Evolutionary conservation across 2,113 vertebrate species (phyloP).

Genomic region (Antechinus flavipes): DNA sequence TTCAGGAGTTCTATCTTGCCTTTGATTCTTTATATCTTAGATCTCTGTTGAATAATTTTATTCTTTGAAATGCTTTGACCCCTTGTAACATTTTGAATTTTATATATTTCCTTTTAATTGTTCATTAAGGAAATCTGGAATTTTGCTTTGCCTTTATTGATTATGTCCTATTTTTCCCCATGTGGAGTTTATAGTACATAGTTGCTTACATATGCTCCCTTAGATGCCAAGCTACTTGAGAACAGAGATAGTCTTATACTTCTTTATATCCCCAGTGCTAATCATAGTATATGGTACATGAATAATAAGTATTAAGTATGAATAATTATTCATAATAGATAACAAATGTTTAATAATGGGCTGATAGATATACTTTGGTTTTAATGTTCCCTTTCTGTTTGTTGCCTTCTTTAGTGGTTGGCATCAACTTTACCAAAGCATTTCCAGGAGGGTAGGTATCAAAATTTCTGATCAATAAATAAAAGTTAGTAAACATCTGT

Average conservation of each 20-base stretch:
- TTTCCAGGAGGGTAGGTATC: not conserved
- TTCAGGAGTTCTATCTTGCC: not conserved
- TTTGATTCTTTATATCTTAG: not conserved
- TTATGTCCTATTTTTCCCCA: not conserved
- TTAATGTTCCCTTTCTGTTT: not conserved
- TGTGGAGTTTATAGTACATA: not conserved
- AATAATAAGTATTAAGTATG: not conserved
- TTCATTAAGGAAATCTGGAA: not conserved
- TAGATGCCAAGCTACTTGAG: constrained; percentile 13
- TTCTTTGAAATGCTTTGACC: not conserved
- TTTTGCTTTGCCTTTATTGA: not conserved
- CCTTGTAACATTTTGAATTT: not conserved
- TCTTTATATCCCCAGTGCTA: constrained; percentile 25
- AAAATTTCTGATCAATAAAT: not conserved
- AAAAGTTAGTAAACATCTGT: not conserved
- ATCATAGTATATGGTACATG: constrained; percentile 32
- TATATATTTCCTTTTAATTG: not conserved
- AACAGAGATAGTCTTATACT: not conserved
- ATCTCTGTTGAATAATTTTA: not conserved
- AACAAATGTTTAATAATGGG: not conserved
- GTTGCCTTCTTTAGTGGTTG: not conserved
- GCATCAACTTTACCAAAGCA: not conserved
- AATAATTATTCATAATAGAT: not conserved
- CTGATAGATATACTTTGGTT: not conserved
- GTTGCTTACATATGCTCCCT: not conserved